A percentile compares a stretch with the other conserved stretches of the same genome.
phyloP scores from a whole-genome alignment of 1,140 invertebrate genomes.

The Zaprionus inermis region DNA sequence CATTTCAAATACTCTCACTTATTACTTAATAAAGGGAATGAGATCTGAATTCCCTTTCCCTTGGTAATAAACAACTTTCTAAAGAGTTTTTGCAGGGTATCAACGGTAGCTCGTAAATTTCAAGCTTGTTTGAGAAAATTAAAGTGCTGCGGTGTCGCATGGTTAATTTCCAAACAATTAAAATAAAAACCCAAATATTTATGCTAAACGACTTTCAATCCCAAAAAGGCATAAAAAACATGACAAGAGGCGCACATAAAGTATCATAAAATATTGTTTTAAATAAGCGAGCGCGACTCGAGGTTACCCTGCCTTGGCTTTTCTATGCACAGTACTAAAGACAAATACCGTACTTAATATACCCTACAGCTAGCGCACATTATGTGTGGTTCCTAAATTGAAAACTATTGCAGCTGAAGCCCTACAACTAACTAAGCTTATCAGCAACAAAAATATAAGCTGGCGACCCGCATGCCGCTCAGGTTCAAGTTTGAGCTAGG shows the following conservation, averaged over 20 bases:
- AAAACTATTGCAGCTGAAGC: background rate
- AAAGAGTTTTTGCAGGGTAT: constrained; percentile 17
- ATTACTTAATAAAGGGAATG: background rate
- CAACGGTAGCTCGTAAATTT: constrained; percentile 57
- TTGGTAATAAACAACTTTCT: background rate
- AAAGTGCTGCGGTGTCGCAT: constrained; percentile 60
- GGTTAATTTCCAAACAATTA: constrained; percentile 64
- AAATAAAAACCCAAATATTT: constrained; percentile 44
- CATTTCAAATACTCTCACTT: background rate
- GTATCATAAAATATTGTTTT: constrained; percentile 55
- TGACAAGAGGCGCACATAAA: constrained; percentile 42
- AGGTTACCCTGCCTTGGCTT: background rate
- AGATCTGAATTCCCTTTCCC: background rate
- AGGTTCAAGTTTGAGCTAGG: constrained; percentile 69
- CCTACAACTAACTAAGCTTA: constrained; percentile 44
- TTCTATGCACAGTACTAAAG: background rate
- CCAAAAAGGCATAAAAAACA: constrained; percentile 30
- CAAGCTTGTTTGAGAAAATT: constrained; percentile 58
- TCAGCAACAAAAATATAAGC: constrained; percentile 56
- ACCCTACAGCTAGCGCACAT: background rate
- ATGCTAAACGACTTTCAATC: constrained; percentile 60
- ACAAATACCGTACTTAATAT: background rate
- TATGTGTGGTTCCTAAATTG: background rate
- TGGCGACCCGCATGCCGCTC: constrained; percentile 17
- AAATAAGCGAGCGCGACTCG: constrained; percentile 17